Percentiles rank a stretch among this genome's conserved stretches.
phyloP scores from a whole-genome alignment of 2,113 vertebrate species.

The Semnornis frantzii region DNA sequence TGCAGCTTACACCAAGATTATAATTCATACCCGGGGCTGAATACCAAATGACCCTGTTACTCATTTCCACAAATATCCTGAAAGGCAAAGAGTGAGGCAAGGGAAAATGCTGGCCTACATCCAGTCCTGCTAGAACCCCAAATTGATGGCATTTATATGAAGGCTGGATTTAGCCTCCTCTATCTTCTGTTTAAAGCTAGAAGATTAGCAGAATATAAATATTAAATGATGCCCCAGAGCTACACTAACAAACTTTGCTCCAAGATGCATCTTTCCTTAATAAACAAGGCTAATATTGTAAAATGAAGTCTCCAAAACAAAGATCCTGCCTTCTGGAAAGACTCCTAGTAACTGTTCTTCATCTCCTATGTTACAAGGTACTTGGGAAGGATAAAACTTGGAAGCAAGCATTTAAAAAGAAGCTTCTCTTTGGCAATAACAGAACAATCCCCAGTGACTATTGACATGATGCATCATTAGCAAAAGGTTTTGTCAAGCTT shows the following conservation, averaged over 20 bases:
- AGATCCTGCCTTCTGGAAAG: not conserved
- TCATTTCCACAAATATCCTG: constrained; percentile 62
- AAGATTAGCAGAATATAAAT: constrained; percentile 61
- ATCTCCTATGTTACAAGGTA: not conserved
- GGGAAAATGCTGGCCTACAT: constrained; percentile 34
- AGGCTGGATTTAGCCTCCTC: constrained; percentile 35
- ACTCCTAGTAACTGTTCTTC: not conserved
- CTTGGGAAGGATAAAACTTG: not conserved
- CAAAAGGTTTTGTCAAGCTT: not conserved
- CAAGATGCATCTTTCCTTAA: constrained; percentile 6
- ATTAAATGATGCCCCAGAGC: constrained; percentile 46
- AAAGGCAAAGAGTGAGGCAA: constrained; percentile 13
- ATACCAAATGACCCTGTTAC: constrained; percentile 56
- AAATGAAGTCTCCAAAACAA: not conserved
- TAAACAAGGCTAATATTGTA: constrained; percentile 50
- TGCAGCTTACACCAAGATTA: constrained; percentile 33
- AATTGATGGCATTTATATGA: constrained; percentile 33
- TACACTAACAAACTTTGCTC: constrained; percentile 28
- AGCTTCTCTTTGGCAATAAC: not conserved
- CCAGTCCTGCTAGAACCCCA: not conserved
- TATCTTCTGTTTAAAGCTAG: constrained; percentile 28
- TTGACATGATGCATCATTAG: constrained; percentile 10
- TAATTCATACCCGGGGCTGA: constrained; percentile 60
- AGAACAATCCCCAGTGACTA: not conserved
- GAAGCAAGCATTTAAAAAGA: not conserved